Percentiles rank a stretch among this genome's conserved stretches.
Conservation (phyloP, 2,113 vertebrate species). For the Corythaeola cristata region DNA sequence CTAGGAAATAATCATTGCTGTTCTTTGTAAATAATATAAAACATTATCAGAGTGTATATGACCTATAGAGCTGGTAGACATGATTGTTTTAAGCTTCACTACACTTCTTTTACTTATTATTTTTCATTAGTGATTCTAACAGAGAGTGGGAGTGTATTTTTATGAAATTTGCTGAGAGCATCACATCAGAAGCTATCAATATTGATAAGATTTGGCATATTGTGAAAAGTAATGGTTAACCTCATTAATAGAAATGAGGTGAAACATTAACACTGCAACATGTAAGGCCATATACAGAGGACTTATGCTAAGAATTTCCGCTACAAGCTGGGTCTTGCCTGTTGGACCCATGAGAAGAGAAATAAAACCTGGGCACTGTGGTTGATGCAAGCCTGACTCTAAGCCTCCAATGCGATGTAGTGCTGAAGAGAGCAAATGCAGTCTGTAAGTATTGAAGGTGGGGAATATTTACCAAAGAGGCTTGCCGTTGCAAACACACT, state of each 20-base stretch:
- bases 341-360: neutral
- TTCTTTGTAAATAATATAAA: neutral
- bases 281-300: neutral
- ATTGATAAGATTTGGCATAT: neutral
- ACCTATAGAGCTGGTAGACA: neutral
- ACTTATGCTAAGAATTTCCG: neutral
- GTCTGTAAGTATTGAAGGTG: neutral
- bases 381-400: neutral
- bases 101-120: neutral
- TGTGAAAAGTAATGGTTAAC: neutral
- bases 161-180: neutral
- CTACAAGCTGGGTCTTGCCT: neutral
- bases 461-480: neutral
- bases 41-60: neutral
- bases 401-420: neutral
- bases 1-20: neutral
- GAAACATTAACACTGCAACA: neutral
- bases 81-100: neutral
- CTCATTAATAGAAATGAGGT: neutral
- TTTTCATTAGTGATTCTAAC: neutral
- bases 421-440: neutral
- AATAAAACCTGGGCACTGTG: neutral
- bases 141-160: neutral
- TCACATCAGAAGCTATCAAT: neutral
- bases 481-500: neutral